Conservation (phyloP, 2,888 invertebrate species). For the Nebria brevicollis region DNA sequence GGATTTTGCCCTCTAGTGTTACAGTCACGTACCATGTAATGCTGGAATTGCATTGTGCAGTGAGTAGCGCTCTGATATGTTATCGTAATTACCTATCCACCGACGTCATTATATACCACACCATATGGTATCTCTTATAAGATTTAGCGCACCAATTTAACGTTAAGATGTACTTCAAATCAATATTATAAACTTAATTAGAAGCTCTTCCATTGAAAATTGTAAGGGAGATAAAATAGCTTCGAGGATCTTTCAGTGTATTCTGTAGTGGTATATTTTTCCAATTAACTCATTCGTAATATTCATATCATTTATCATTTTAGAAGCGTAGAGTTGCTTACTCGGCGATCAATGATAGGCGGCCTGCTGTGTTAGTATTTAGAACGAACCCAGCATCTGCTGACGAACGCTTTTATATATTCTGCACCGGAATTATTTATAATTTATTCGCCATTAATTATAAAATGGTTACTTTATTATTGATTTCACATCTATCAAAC, state of each 20-base stretch:
- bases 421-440: slow-evolving; percentile 49
- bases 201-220: neutral
- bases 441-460: slow-evolving; percentile 51
- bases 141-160: slow-evolving; percentile 9
- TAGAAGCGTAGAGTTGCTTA: slow-evolving; percentile 5
- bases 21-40: neutral
- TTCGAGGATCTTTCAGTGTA: neutral
- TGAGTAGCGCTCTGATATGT: slow-evolving; percentile 26
- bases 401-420: slow-evolving; percentile 33
- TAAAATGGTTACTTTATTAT: slow-evolving; percentile 49
- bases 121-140: slow-evolving; percentile 14
- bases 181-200: slow-evolving; percentile 24
- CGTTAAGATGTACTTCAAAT: slow-evolving; percentile 6
- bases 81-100: slow-evolving; percentile 36
- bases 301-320: slow-evolving; percentile 40
- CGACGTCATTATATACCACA: slow-evolving; percentile 27
- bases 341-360: neutral
- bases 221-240: neutral
- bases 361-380: neutral
- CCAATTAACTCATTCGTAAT: slow-evolving; percentile 16
- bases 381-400: slow-evolving; percentile 21
- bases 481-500: slow-evolving; percentile 50
- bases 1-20: neutral
- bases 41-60: slow-evolving; percentile 15
- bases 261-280: neutral